These are phyloP conservation scores for Enchytraeus crypticus DNA, from an alignment of 2,888 invertebrate species.

Conservation along the genomic window DNA sequence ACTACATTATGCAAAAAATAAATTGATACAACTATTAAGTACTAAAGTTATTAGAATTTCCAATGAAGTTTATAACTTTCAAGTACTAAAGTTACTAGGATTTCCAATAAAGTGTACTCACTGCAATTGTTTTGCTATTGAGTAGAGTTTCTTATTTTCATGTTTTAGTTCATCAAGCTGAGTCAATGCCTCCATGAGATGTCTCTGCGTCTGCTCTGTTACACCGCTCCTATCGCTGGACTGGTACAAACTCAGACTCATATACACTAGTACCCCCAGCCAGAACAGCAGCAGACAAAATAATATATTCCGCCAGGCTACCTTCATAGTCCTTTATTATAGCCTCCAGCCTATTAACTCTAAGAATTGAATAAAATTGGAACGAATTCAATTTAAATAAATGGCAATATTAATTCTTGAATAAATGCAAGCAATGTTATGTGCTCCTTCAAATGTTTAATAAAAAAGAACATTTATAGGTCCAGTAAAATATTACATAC, in stretches of 20 bases:
- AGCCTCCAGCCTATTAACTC: too few relatives aligned
- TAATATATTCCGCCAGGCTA: too few relatives aligned
- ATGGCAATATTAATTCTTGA: too few relatives aligned
- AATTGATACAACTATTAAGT: neutral
- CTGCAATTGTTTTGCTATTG: neutral
- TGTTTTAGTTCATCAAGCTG: neutral
- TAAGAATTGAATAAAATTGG: too few relatives aligned
- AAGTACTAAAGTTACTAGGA: neutral
- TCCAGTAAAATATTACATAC: too few relatives aligned
- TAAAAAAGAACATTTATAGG: too few relatives aligned
- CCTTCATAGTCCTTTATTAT: too few relatives aligned
- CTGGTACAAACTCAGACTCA: neutral
- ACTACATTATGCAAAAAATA: neutral
- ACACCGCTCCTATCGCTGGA: neutral
- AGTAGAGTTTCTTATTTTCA: neutral
- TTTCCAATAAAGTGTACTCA: neutral
- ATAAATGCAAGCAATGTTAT: too few relatives aligned
- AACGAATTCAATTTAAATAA: too few relatives aligned
- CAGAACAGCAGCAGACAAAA: neutral
- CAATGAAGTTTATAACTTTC: neutral
- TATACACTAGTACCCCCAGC: neutral
- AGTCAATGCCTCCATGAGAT: neutral
- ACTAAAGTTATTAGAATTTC: neutral
- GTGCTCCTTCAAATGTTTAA: too few relatives aligned
- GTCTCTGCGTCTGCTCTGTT: neutral